Conservation (phyloP, 2,797 vertebrate genomes). For the Geotrypetes seraphini region DNA sequence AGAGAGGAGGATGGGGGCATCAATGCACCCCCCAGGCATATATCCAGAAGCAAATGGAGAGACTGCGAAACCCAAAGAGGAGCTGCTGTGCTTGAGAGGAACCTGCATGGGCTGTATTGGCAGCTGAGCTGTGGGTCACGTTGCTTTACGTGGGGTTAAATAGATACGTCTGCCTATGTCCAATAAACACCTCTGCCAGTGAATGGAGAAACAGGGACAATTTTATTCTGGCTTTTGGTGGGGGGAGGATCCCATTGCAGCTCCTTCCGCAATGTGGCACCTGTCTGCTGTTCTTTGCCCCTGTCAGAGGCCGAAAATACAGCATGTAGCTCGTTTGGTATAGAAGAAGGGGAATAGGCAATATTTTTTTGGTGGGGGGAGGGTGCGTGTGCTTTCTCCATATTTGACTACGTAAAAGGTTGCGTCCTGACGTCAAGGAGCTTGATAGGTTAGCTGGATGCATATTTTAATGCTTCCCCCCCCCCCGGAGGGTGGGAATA, state of each 20-base stretch:
- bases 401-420: conserved; percentile 33
- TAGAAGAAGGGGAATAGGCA: conserved; percentile 16
- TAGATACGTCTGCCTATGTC: conserved; percentile 22
- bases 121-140: conserved; percentile 39
- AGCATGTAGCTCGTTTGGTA: conserved; percentile 23
- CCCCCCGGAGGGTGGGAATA: neutral
- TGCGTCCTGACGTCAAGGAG: conserved; percentile 59
- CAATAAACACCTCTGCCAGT: too few relatives aligned
- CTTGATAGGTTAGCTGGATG: conserved; percentile 38
- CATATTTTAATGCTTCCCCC: conserved; percentile 10
- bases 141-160: conserved; percentile 38
- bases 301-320: conserved; percentile 11
- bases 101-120: conserved; percentile 14
- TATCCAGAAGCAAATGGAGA: too few relatives aligned
- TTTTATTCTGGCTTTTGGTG: too few relatives aligned
- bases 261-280: too few relatives aligned
- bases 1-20: too few relatives aligned
- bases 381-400: too few relatives aligned
- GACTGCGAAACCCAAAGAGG: conserved; percentile 29
- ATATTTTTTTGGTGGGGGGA: too few relatives aligned
- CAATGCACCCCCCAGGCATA: too few relatives aligned
- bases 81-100: conserved; percentile 5
- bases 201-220: too few relatives aligned
- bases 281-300: conserved; percentile 19
- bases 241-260: too few relatives aligned